phyloP scores from a whole-genome alignment of 1,140 invertebrate species.

The Pogonognathellus flavescens region DNA sequence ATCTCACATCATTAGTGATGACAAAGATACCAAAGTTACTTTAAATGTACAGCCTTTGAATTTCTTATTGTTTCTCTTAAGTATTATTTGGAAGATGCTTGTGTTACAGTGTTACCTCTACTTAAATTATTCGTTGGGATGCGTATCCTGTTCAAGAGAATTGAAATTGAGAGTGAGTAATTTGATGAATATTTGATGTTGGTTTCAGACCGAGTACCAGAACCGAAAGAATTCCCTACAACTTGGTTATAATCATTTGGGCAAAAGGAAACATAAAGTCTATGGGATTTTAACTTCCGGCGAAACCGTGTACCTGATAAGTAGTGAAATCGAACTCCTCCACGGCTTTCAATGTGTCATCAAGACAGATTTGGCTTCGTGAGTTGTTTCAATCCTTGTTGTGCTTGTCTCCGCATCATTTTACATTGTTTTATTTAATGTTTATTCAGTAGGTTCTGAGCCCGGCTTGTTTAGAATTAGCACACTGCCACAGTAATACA shows the following conservation, averaged over 20 bases:
- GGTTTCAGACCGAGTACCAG: constrained; percentile 59
- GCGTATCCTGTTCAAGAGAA: background rate
- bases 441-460: background rate
- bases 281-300: constrained; percentile 50
- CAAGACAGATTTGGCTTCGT: constrained; percentile 58
- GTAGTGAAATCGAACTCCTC: constrained; percentile 56
- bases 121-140: background rate
- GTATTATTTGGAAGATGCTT: too few species aligned
- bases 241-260: constrained; percentile 53
- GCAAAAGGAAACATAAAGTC: constrained; percentile 31
- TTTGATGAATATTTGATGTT: constrained; percentile 26
- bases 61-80: background rate
- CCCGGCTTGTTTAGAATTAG: too few species aligned
- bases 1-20: constrained; percentile 56
- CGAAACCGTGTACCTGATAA: constrained; percentile 53
- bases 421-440: background rate
- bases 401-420: too few species aligned
- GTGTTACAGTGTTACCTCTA: background rate
- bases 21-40: constrained; percentile 59
- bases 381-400: constrained; percentile 19
- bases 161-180: background rate
- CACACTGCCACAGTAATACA: too few species aligned
- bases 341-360: constrained; percentile 57
- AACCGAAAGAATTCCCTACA: constrained; percentile 51
- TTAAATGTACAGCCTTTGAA: constrained; percentile 47